Percentiles rank a stretch among this genome's conserved stretches.
Evolutionary conservation across 1,140 invertebrate species (phyloP).

Genomic region (Bombus haemorrhoidalis): DNA sequence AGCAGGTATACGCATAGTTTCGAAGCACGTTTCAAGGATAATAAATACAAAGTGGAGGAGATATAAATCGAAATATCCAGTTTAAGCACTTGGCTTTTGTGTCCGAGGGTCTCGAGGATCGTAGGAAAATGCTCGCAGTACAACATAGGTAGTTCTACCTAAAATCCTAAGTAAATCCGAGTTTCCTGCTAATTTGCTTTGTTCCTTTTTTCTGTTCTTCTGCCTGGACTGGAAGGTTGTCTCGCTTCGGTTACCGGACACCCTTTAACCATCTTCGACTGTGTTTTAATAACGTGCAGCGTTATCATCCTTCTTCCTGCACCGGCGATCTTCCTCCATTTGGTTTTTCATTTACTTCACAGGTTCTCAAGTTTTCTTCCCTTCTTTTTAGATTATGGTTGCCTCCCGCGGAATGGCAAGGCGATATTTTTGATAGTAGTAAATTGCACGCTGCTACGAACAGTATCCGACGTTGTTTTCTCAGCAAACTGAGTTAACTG

Average conservation of each 20-base stretch:
- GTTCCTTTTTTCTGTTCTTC: neutral
- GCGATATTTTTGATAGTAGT: neutral
- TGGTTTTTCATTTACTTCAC: neutral
- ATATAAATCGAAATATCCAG: slow-evolving; percentile 27
- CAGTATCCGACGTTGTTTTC: slow-evolving; percentile 11
- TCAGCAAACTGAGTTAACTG: neutral
- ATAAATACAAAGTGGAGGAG: slow-evolving; percentile 7
- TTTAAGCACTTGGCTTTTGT: slow-evolving; percentile 4
- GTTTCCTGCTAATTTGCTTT: slow-evolving; percentile 16
- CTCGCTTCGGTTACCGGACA: slow-evolving; percentile 1
- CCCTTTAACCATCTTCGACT: neutral
- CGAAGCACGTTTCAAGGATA: neutral
- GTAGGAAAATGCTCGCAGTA: neutral
- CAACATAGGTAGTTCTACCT: neutral
- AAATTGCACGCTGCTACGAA: neutral
- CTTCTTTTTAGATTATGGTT: too few relatives aligned
- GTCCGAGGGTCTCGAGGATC: neutral
- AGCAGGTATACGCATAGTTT: neutral
- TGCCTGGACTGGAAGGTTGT: neutral
- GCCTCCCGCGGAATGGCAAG: too few relatives aligned
- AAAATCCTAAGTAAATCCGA: slow-evolving; percentile 17
- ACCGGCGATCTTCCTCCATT: too few relatives aligned
- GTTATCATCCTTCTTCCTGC: neutral
- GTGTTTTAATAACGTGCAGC: neutral
- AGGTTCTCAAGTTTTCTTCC: neutral